Percentiles rank a stretch among this genome's conserved stretches.
Conservation (phyloP, 2,113 vertebrate genomes). For the Halichoerus grypus region DNA sequence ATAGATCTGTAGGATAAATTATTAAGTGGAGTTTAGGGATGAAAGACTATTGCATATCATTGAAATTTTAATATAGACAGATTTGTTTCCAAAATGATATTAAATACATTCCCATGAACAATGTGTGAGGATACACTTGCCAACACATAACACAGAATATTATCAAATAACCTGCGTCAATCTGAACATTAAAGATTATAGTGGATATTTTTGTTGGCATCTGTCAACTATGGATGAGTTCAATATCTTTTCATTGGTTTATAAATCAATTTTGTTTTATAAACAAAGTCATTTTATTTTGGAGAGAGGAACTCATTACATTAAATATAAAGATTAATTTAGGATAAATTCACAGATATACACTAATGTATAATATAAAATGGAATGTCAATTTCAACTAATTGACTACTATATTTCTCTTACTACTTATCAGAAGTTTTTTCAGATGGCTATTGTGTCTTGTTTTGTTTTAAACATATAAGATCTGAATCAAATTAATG, state of each 20-base stretch:
- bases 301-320: background rate
- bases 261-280: background rate
- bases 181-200: background rate
- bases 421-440: background rate
- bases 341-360: background rate
- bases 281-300: conserved; percentile 22
- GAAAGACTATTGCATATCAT: background rate
- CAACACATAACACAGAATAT: background rate
- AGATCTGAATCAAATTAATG: background rate
- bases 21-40: background rate
- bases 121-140: background rate
- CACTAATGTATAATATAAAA: background rate
- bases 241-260: background rate
- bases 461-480: background rate
- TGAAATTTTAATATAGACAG: background rate
- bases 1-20: background rate
- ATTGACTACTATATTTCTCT: background rate
- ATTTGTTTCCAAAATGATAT: conserved; percentile 20
- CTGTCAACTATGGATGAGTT: background rate
- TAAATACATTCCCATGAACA: conserved; percentile 18
- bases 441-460: background rate
- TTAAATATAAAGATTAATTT: background rate
- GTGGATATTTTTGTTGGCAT: background rate
- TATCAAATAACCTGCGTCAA: background rate
- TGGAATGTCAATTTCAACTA: background rate